phyloP scores from a whole-genome alignment of 2,113 vertebrate species.

The Cranoglanis bouderius region DNA sequence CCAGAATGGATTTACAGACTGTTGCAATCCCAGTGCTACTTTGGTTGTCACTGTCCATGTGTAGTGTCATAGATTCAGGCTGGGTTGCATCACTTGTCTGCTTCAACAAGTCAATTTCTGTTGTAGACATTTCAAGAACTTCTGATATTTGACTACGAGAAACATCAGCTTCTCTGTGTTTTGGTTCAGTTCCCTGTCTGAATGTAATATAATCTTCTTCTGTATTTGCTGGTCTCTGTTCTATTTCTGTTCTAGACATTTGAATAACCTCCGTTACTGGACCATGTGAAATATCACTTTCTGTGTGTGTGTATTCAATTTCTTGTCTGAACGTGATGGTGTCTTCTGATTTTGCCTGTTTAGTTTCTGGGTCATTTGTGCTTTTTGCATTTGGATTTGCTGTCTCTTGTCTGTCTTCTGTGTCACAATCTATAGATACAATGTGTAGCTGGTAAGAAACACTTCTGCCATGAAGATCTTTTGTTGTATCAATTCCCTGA shows the following conservation, averaged over 20 bases:
- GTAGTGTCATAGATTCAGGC: not conserved
- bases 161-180: not conserved
- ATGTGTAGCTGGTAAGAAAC: not conserved
- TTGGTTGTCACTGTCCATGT: not conserved
- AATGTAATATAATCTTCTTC: not conserved
- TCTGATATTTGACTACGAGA: not conserved
- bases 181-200: not conserved
- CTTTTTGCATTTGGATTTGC: not conserved
- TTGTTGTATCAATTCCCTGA: not conserved
- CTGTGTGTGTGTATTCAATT: not conserved
- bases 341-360: not conserved
- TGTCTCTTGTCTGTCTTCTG: not conserved
- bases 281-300: not conserved
- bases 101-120: not conserved
- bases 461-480: not conserved
- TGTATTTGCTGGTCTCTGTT: no score
- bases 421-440: not conserved
- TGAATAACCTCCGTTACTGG: no score
- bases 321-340: not conserved
- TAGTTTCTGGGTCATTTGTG: not conserved
- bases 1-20: conserved; percentile 40
- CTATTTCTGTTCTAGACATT: no score
- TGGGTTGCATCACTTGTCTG: not conserved
- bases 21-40: conserved; percentile 13
- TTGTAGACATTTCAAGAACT: not conserved